These are phyloP conservation scores for Holotrichia oblita DNA, from an alignment of 1,140 invertebrate genomes.

Conservation along the genomic window DNA sequence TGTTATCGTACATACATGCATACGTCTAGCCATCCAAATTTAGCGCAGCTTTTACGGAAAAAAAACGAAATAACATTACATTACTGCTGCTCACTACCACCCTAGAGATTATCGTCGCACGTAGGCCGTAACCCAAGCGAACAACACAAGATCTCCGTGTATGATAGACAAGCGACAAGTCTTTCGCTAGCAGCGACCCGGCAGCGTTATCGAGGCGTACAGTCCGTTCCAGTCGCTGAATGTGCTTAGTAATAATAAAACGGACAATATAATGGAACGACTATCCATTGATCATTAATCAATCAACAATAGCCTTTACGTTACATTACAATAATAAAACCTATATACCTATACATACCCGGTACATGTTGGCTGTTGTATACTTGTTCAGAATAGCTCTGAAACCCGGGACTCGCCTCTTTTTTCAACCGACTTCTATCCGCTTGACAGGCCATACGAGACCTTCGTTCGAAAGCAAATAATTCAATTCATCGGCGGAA, in stretches of 20 bases:
- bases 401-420: conserved; percentile 11
- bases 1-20: too few species aligned
- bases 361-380: background rate
- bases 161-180: background rate
- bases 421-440: conserved; percentile 1
- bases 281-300: conserved; percentile 40
- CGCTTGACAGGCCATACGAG: conserved; percentile 16
- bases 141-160: background rate
- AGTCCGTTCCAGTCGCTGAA: conserved; percentile 24
- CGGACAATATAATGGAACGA: conserved; percentile 38
- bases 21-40: too few species aligned
- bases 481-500: conserved; percentile 11
- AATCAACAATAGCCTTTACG: conserved; percentile 39
- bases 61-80: too few species aligned
- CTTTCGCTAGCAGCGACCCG: background rate
- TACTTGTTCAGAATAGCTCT: background rate
- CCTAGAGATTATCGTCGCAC: too few species aligned
- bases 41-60: too few species aligned
- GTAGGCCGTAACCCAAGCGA: too few species aligned
- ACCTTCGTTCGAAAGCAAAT: conserved; percentile 25
- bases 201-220: conserved; percentile 21
- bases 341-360: background rate
- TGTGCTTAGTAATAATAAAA: conserved; percentile 37
- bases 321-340: conserved; percentile 37
- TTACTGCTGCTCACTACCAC: too few species aligned